Evolutionary conservation across 2,113 vertebrate species (phyloP).

Genomic region (Shinisaurus crocodilurus): DNA sequence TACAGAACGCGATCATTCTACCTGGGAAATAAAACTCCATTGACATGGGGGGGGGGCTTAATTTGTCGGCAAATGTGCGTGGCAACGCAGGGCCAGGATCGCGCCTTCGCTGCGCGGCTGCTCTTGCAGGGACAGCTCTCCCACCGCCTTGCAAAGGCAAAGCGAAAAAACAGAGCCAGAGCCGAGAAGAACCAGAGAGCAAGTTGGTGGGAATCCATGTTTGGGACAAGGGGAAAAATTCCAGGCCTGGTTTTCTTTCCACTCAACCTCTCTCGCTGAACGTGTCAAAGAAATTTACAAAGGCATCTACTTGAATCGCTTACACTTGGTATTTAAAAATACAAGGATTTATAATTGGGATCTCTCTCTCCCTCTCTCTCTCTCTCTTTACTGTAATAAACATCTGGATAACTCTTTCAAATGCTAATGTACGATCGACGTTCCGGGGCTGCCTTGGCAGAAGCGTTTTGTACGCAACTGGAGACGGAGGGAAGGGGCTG

Average conservation of each 20-base stretch:
- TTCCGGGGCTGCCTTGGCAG: slow-evolving; percentile 33
- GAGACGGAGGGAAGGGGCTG: slow-evolving; percentile 7
- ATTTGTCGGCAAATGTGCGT: neutral
- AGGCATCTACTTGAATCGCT: slow-evolving; percentile 71
- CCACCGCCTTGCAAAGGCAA: neutral
- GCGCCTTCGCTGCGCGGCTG: neutral
- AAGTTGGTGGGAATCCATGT: neutral
- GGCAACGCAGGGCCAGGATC: neutral
- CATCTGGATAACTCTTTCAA: slow-evolving; percentile 56
- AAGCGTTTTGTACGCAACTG: slow-evolving; percentile 15
- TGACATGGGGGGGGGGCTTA: neutral
- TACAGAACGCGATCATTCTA: too few species aligned
- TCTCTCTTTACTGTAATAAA: slow-evolving; percentile 24
- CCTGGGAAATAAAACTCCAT: neutral
- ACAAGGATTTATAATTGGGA: slow-evolving; percentile 60
- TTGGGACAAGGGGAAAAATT: slow-evolving; percentile 38
- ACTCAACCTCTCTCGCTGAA: slow-evolving; percentile 46
- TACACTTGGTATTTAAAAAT: slow-evolving; percentile 75
- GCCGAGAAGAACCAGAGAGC: neutral
- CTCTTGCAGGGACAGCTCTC: neutral
- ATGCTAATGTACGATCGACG: slow-evolving; percentile 49
- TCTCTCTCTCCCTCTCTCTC: slow-evolving; percentile 1
- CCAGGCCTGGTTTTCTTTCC: slow-evolving; percentile 75
- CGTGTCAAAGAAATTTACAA: slow-evolving; percentile 71
- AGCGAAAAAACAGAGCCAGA: neutral